Base-by-base conservation (phyloP, 2,113 vertebrate species). In the Bufo gargarizans region DNA sequence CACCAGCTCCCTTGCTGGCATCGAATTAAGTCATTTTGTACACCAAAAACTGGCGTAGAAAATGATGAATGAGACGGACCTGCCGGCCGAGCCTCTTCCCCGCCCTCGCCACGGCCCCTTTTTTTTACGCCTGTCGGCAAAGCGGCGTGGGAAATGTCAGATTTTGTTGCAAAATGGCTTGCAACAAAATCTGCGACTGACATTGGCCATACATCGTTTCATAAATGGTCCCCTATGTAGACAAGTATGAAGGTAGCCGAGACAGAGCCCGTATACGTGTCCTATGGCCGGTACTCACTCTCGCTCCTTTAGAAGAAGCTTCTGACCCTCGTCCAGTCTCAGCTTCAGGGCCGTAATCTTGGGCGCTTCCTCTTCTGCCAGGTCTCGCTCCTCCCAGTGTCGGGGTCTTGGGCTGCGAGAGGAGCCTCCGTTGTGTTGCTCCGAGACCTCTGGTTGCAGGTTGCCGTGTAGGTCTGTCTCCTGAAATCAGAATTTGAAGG, bases 311-410 rank as follows among this genome's bases (percentile, higher is more conserved):
- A 97, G 95, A 33, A 97, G 93, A 92, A 98, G 97, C 92, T 99
- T 99, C 91, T 99, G 98, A 78, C 97, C 97, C 84, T 99, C 97
- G 0, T 99, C 98, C 84, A 99, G 94, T 71, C 98, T 95, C n/a
- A 99, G 96, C 90, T 98, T 97, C 47, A 99, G 95, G 43, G 96
- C 98, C 0, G 95, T 98, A 89, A 98, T 90, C 93, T 96, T 99
- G 90, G 97, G 94, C 79, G 94, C 90, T 14, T 99, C 98, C 47
- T 99, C 98, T 86, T 99, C 97, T 0, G 92, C 16, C 4, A 91
- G 1, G 1, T 93, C 91, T 50, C 95, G 74, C 1, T 98, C 97
- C 2, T 98, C 98, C 98, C 97, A 99, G 93, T 96, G 96, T 12
- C 97, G 96, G 85, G 94, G 87, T 0, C 96, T 93, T 17, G 94